Evolutionary conservation across 1,140 invertebrate species (phyloP).

Genomic region (Listronotus oregonensis): DNA sequence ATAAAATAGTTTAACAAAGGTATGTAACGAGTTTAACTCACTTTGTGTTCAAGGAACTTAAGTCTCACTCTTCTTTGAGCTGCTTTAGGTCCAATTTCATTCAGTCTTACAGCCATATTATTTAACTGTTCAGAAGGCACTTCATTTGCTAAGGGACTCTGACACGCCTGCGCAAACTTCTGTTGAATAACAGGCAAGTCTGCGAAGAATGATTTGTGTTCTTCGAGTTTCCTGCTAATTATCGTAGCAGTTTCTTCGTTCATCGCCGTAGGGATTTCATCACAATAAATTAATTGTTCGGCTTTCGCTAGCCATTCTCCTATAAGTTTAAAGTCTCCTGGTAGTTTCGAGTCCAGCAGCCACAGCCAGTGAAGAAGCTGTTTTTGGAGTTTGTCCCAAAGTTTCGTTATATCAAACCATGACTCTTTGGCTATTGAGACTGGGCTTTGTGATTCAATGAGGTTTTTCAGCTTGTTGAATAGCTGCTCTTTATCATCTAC

Average conservation of each 20-base stretch:
- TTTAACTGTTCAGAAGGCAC: constrained; percentile 79
- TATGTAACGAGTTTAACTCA: constrained; percentile 40
- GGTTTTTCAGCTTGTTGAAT: constrained; percentile 73
- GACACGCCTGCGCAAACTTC: constrained; percentile 73
- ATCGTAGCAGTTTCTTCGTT: constrained; percentile 85
- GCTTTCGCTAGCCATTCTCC: constrained; percentile 90
- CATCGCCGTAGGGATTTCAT: constrained; percentile 80
- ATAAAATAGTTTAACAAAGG: too few species aligned
- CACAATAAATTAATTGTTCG: constrained; percentile 80
- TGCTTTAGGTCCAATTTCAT: constrained; percentile 71
- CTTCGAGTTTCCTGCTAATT: constrained; percentile 84
- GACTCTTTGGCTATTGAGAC: constrained; percentile 79
- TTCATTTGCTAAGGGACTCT: constrained; percentile 64
- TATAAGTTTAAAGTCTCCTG: constrained; percentile 80
- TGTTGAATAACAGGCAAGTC: constrained; percentile 76
- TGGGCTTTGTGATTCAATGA: constrained; percentile 77
- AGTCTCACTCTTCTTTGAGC: constrained; percentile 78
- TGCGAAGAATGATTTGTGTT: constrained; percentile 88
- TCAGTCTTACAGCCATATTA: constrained; percentile 76
- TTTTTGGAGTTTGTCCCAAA: constrained; percentile 78
- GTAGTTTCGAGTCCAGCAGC: constrained; percentile 80
- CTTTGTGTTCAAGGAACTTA: constrained; percentile 89
- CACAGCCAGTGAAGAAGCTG: constrained; percentile 84
- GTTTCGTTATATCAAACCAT: constrained; percentile 75
- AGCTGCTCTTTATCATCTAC: constrained; percentile 68